Percentiles rank a stretch among this genome's conserved stretches.
phyloP scores from a whole-genome alignment of 2,113 vertebrate genomes.

The Otolemur garnettii region DNA sequence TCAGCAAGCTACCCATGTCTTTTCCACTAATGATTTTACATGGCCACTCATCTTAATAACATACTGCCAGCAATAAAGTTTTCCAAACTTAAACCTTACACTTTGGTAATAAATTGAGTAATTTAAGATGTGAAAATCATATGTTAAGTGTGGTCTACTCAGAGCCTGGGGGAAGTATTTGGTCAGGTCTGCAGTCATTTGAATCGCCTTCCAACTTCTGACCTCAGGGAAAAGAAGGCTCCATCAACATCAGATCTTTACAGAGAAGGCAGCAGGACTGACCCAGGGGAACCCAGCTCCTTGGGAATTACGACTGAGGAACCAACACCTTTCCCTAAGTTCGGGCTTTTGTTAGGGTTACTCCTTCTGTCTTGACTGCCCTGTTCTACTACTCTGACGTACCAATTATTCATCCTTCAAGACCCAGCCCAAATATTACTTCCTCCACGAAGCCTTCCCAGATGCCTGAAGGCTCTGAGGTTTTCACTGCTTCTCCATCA shows the following conservation, averaged over 20 bases:
- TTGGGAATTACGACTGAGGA: neutral
- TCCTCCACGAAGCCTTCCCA: neutral
- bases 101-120: neutral
- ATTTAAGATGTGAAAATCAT: neutral
- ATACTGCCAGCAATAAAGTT: neutral
- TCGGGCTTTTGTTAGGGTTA: neutral
- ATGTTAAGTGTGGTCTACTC: neutral
- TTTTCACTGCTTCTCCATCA: neutral
- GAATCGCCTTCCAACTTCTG: neutral
- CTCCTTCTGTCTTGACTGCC: neutral
- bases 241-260: neutral
- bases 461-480: neutral
- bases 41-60: neutral
- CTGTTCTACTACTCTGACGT: no score
- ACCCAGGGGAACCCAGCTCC: neutral
- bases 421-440: neutral
- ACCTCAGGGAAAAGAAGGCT: neutral
- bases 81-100: constrained; percentile 26
- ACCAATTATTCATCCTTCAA: neutral
- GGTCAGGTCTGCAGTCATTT: neutral
- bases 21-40: neutral
- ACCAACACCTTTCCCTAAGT: neutral
- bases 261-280: neutral
- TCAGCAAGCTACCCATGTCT: neutral
- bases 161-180: neutral